Evolutionary conservation across 2,113 vertebrate genomes (phyloP).

Genomic region (Nerophis ophidion): DNA sequence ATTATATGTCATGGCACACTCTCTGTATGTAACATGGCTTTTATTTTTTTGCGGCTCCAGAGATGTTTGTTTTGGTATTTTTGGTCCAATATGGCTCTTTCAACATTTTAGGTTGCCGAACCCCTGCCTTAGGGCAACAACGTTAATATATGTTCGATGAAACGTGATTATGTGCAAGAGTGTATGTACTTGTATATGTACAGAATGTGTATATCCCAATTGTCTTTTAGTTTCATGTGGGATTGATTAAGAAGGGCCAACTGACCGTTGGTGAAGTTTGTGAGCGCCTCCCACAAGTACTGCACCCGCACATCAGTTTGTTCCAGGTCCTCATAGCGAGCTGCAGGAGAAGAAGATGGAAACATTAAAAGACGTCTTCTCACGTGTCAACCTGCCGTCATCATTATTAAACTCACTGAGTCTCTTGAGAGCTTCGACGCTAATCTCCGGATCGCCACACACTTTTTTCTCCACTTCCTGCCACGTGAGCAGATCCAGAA

Average conservation of each 20-base stretch:
- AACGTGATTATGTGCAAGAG: no score
- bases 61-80: no score
- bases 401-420: slow-evolving; percentile 68
- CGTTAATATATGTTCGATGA: no score
- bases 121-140: no score
- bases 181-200: no score
- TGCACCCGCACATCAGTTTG: slow-evolving; percentile 84
- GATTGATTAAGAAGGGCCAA: neutral
- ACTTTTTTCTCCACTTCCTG: slow-evolving; percentile 96
- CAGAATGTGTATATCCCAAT: no score
- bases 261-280: slow-evolving; percentile 94
- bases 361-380: neutral
- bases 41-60: no score
- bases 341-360: slow-evolving; percentile 55
- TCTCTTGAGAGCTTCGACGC: slow-evolving; percentile 91
- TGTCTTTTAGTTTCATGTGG: neutral
- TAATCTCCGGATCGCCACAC: slow-evolving; percentile 95
- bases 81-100: no score
- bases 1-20: no score
- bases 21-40: no score
- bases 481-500: slow-evolving; percentile 94
- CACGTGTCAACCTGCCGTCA: neutral
- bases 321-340: slow-evolving; percentile 91
- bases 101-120: no score
- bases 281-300: slow-evolving; percentile 94